Percentiles rank a stretch among this genome's conserved stretches.
Evolutionary conservation across 2,113 vertebrate species (phyloP).

Genomic region (Channa maculata): DNA sequence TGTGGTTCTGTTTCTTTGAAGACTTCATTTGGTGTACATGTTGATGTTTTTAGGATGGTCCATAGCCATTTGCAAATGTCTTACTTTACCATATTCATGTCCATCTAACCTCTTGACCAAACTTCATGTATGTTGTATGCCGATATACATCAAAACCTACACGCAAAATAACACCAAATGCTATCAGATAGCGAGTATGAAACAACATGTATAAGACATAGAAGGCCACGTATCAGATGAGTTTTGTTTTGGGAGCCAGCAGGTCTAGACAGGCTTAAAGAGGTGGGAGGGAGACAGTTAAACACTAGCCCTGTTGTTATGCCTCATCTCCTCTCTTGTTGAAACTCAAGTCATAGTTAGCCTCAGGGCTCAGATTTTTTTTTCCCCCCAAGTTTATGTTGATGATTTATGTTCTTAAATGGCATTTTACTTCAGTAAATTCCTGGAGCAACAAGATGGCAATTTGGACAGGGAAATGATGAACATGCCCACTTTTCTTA

Average conservation of each 20-base stretch:
- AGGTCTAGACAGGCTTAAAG: constrained; percentile 58
- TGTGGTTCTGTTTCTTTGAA: too few species aligned
- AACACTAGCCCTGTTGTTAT: constrained; percentile 68
- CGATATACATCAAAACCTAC: not conserved
- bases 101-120: too few species aligned
- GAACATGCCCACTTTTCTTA: constrained; percentile 37
- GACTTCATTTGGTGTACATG: too few species aligned
- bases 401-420: constrained; percentile 66
- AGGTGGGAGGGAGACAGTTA: constrained; percentile 39
- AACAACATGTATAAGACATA: not conserved
- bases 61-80: too few species aligned
- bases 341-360: constrained; percentile 47
- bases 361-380: constrained; percentile 43
- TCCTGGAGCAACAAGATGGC: constrained; percentile 45
- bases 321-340: constrained; percentile 52
- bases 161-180: not conserved
- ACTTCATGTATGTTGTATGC: not conserved
- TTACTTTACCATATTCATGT: too few species aligned
- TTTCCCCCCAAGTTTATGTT: constrained; percentile 54
- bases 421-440: constrained; percentile 39
- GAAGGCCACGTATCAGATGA: constrained; percentile 7
- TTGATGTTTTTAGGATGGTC: too few species aligned
- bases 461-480: constrained; percentile 66
- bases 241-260: constrained; percentile 45
- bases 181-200: not conserved